A percentile compares a stretch with the other conserved stretches of the same genome.
Conservation (phyloP, 2,888 invertebrate genomes). For the Nomada flava region DNA sequence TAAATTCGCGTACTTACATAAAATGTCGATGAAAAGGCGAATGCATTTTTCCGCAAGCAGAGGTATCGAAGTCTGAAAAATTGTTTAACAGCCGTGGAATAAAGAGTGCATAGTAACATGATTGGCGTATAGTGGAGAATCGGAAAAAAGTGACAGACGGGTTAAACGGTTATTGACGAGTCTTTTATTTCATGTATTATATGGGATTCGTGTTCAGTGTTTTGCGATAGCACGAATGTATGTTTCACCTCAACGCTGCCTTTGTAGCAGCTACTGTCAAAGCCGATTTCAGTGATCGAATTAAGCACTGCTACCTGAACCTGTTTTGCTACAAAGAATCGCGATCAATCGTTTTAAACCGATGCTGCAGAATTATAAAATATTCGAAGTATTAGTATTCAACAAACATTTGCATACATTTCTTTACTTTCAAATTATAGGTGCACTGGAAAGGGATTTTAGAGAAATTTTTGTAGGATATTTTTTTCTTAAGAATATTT, state of each 20-base stretch:
- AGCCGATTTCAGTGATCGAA: constrained; percentile 12
- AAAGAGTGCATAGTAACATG: constrained; percentile 15
- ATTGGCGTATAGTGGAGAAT: constrained; percentile 41
- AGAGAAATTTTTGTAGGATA: too few relatives aligned
- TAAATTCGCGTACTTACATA: background rate
- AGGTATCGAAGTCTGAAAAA: constrained; percentile 46
- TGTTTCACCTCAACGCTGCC: constrained; percentile 4
- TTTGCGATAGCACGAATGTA: constrained; percentile 19
- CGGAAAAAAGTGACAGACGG: constrained; percentile 30
- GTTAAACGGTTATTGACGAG: constrained; percentile 54
- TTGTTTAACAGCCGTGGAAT: constrained; percentile 38
- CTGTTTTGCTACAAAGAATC: background rate
- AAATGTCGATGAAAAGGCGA: background rate
- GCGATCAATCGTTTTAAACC: too few relatives aligned
- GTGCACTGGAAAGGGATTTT: too few relatives aligned
- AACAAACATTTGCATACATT: too few relatives aligned
- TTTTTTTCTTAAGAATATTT: too few relatives aligned
- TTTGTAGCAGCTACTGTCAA: constrained; percentile 15
- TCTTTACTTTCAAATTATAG: too few relatives aligned
- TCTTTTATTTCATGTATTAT: constrained; percentile 19
- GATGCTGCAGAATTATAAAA: too few relatives aligned
- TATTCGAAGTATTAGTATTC: too few relatives aligned
- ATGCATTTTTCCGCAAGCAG: background rate
- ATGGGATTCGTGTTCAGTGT: constrained; percentile 28
- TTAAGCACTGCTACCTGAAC: background rate